Conservation (phyloP, 2,113 vertebrate genomes). For the Paraplagusia blochii region DNA sequence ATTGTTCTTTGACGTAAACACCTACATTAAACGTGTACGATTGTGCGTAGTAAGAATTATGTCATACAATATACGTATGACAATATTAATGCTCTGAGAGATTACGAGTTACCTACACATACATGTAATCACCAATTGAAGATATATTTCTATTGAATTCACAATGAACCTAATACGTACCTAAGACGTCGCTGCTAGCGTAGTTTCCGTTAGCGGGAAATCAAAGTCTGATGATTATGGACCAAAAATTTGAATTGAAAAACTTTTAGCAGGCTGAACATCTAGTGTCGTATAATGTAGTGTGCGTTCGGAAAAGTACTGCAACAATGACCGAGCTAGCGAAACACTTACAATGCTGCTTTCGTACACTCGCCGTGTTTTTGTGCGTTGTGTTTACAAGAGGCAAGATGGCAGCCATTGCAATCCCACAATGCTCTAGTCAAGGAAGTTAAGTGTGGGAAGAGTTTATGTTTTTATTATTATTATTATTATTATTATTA, state of each 20-base stretch:
- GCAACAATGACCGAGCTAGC: background rate
- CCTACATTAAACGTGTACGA: too few relatives aligned
- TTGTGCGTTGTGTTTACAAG: constrained; percentile 58
- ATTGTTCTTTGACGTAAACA: too few relatives aligned
- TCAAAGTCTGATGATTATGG: background rate
- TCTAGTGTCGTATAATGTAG: background rate
- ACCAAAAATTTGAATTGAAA: background rate
- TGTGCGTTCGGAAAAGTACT: too few relatives aligned
- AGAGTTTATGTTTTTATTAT: too few relatives aligned
- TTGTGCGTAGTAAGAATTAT: too few relatives aligned
- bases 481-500: too few relatives aligned
- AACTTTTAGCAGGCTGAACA: background rate
- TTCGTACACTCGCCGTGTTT: constrained; percentile 41
- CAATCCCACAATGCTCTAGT: constrained; percentile 63
- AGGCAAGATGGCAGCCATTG: constrained; percentile 66
- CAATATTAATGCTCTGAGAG: too few relatives aligned
- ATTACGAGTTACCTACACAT: background rate
- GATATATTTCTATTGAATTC: background rate
- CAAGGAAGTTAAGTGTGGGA: background rate
- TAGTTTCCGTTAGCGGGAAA: too few relatives aligned
- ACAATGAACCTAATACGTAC: constrained; percentile 11
- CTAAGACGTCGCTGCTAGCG: constrained; percentile 24
- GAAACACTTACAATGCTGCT: background rate
- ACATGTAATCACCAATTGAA: background rate
- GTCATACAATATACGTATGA: too few relatives aligned